Percentiles rank a stretch among this genome's conserved stretches.
These are phyloP conservation scores for Eulemur mongoz DNA, from an alignment of 2,797 vertebrate species.

Conservation along the genomic window DNA sequence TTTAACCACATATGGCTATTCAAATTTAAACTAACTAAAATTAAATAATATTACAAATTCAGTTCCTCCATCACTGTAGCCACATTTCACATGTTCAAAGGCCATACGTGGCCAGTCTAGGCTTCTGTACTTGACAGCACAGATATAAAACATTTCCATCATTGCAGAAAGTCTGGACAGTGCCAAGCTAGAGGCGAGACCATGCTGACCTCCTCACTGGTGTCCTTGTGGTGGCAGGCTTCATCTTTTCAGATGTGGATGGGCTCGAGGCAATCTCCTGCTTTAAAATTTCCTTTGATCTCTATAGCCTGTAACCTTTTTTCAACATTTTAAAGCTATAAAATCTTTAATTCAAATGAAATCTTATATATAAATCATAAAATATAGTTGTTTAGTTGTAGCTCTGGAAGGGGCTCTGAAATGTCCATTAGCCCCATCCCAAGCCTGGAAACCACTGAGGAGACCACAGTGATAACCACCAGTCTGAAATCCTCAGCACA, in stretches of 20 bases:
- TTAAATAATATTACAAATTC: background rate
- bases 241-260: background rate
- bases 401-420: background rate
- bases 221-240: background rate
- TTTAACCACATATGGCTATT: background rate
- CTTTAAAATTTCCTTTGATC: slow-evolving; percentile 37
- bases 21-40: background rate
- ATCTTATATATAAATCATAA: background rate
- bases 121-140: background rate
- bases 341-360: slow-evolving; percentile 15
- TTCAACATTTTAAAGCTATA: background rate
- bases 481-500: background rate
- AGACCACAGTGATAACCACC: background rate
- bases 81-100: background rate
- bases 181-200: background rate
- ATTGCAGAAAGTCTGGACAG: background rate
- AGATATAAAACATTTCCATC: background rate
- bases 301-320: background rate
- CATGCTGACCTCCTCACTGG: background rate
- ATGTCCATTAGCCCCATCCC: background rate
- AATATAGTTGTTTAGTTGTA: background rate
- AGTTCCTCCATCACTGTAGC: background rate
- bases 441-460: background rate
- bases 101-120: too few species aligned
- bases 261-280: background rate